Percentiles rank a stretch among this genome's conserved stretches.
These are phyloP conservation scores for Penaeus vannamei DNA, from an alignment of 1,140 invertebrate genomes.

Conservation along the genomic window DNA sequence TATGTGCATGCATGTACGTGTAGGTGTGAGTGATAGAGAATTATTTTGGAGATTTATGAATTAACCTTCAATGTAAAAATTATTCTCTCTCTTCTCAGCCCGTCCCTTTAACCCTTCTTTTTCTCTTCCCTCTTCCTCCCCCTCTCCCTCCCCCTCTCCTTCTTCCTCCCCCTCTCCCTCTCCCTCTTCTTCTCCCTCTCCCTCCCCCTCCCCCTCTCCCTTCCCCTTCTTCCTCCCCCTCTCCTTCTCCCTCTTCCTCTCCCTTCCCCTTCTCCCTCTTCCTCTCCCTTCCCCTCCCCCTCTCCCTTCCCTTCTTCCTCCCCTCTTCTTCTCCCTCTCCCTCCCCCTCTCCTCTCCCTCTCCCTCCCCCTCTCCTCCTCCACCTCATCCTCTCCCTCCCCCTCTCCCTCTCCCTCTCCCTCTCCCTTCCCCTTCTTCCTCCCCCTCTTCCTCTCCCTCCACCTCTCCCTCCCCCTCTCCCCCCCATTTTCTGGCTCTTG, in stretches of 20 bases:
- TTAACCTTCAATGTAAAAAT: too few species aligned
- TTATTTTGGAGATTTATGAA: too few species aligned
- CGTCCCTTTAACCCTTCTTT: too few species aligned
- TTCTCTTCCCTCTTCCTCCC: neutral
- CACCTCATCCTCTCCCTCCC: neutral
- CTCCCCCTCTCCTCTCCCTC: conserved; percentile 6
- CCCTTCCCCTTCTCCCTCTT: neutral
- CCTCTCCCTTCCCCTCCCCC: neutral
- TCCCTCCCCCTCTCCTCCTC: neutral
- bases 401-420: conserved; percentile 1
- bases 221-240: neutral
- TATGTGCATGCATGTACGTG: too few species aligned
- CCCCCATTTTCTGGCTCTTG: too few species aligned
- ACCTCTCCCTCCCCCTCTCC: too few species aligned
- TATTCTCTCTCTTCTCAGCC: neutral
- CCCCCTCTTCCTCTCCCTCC: too few species aligned
- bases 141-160: neutral
- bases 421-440: too few species aligned
- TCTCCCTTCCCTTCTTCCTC: neutral
- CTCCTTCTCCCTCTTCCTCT: neutral
- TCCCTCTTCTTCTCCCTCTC: conserved; percentile 9
- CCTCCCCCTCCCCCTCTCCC: conserved; percentile 1
- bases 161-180: conserved; percentile 1
- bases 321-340: conserved; percentile 6
- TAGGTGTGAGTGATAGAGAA: too few species aligned